A percentile compares a stretch with the other conserved stretches of the same genome.
Conservation (phyloP, 2,797 vertebrate species). For the Tauraco hartlaubi region DNA sequence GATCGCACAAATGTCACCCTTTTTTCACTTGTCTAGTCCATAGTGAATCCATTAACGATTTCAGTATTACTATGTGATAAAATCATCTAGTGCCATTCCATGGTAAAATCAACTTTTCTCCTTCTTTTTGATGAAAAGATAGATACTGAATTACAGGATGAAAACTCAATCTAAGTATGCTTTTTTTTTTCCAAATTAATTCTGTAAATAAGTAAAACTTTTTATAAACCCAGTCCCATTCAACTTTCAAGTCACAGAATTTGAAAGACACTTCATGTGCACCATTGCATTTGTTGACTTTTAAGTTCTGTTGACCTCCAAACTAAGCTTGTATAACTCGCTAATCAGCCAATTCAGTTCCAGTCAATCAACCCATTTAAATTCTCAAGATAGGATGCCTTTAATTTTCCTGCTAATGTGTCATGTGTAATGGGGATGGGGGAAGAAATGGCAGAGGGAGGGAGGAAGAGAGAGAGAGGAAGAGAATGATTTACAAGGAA, state of each 20-base stretch:
- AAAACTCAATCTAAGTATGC: neutral
- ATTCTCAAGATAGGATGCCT: neutral
- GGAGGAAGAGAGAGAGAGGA: neutral
- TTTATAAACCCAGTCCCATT: neutral
- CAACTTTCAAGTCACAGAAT: neutral
- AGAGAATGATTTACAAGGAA: neutral
- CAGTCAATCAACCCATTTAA: neutral
- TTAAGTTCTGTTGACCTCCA: neutral
- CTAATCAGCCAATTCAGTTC: constrained; percentile 25
- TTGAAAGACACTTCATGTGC: neutral
- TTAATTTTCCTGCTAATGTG: constrained; percentile 18
- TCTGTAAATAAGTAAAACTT: neutral
- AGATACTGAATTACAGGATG: neutral
- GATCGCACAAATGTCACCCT: neutral
- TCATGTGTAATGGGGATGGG: neutral
- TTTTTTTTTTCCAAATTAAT: constrained; percentile 1
- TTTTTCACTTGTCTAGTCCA: neutral
- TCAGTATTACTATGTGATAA: neutral
- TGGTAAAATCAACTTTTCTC: neutral
- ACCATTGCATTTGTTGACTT: neutral
- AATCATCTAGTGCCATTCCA: neutral
- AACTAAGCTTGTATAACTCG: neutral
- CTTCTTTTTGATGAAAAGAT: neutral
- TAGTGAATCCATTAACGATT: neutral
- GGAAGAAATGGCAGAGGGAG: neutral